Base-by-base conservation (phyloP, 1,140 invertebrate species). In the Trichonephila clavata region DNA sequence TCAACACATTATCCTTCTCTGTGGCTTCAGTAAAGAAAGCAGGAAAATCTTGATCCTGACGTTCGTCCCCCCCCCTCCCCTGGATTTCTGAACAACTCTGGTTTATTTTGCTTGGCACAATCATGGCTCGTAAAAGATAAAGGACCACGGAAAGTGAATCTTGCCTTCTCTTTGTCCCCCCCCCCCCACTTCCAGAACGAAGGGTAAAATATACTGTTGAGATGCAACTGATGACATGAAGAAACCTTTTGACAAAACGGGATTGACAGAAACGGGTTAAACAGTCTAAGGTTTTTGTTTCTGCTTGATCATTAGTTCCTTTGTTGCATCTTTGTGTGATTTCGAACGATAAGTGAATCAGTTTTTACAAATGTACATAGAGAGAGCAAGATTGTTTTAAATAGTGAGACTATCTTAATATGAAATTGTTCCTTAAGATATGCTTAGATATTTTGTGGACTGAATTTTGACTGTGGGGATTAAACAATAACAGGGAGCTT, bases 51-150 rank as follows among this genome's bases (percentile, higher is more conserved):
- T 39, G 68, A 77, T 32, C 27, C 68, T 32, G 68, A 77, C 68
- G 24, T 27, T 32, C 27, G 18, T 77, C 68, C 27, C 27, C 10
- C 24, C 3, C 4, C 68, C 60, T 3, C 5, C 16, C 21, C 16
- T 20, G 60, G 60, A 61, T 18, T 21, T 61, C 16, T 61, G 16
- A 61, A 61, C 60, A 61, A 18, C 21, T 21, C 60, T 61, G 27
- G 68, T 77, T 77, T 77, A 77, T 77, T 77, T 77, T 77, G 68
- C 68, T 77, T 77, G 68, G 68, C 68, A 77, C 24, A 77, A 2
- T 77, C 68, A 27, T 77, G 68, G 68, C 24, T 32, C 27, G 68
- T 77, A 77, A 77, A 77, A 39, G 68, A 77, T 77, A 77, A 77
- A 32, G 24, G 14, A 77, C 24, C 27, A 77, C 27, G 68, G 27